phyloP scores from a whole-genome alignment of 2,888 invertebrate genomes.

The Hedychridium roseum region DNA sequence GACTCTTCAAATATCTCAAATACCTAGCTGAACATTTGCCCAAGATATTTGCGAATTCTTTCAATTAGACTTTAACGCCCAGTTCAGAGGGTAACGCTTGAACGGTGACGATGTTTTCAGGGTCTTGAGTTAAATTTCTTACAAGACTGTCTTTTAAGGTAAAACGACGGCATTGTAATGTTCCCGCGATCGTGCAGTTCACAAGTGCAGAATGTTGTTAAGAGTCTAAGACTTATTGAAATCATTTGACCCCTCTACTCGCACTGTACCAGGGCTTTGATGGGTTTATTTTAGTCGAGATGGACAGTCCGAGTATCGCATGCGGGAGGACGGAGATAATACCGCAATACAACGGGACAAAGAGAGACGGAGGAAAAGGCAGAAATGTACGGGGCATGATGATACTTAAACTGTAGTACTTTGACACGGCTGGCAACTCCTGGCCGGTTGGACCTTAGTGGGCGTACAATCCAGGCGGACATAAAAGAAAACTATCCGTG shows the following conservation, averaged over 20 bases:
- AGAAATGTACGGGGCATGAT: constrained; percentile 27
- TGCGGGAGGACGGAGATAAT: constrained; percentile 17
- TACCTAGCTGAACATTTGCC: too few species aligned
- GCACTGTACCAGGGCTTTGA: constrained; percentile 37
- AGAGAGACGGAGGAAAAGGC: constrained; percentile 22
- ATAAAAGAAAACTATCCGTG: constrained; percentile 12
- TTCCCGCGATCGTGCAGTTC: constrained; percentile 26
- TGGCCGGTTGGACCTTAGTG: constrained; percentile 27
- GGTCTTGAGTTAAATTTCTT: too few species aligned
- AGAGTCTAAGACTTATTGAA: constrained; percentile 53
- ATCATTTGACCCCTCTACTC: constrained; percentile 54
- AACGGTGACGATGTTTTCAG: too few species aligned
- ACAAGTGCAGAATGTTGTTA: constrained; percentile 36
- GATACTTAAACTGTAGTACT: constrained; percentile 41
- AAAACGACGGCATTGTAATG: too few species aligned
- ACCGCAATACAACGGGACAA: constrained; percentile 19
- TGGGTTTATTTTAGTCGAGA: constrained; percentile 43
- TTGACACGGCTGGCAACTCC: constrained; percentile 37
- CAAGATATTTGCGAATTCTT: too few species aligned
- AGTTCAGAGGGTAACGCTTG: too few species aligned
- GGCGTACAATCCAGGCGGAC: constrained; percentile 22
- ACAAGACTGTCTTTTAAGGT: too few species aligned
- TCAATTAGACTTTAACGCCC: too few species aligned
- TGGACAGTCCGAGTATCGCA: constrained; percentile 17
- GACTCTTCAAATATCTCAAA: too few species aligned